Conservation (phyloP, 2,797 vertebrate genomes). For the Sebastes nivosus region DNA sequence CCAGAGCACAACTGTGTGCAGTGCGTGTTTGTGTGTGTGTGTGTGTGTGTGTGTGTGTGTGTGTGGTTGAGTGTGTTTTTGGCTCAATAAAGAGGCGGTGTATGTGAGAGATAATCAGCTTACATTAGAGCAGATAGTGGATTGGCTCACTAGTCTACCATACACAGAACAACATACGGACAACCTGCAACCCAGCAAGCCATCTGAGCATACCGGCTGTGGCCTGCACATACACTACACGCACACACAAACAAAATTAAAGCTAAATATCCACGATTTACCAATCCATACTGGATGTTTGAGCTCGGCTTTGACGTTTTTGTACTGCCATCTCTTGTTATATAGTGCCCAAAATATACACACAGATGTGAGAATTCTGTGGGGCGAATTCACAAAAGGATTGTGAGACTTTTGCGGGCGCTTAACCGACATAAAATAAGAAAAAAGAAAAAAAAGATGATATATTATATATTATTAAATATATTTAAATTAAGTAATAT, state of each 20-base stretch:
- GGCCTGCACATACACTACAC: not conserved
- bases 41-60: constrained; percentile 22
- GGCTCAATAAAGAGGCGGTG: constrained; percentile 27
- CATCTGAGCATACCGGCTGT: constrained; percentile 26
- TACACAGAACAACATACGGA: constrained; percentile 50
- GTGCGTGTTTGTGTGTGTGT: constrained; percentile 21
- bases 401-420: not conserved
- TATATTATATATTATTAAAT: too few species aligned
- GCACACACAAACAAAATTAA: not conserved
- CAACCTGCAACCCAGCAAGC: constrained; percentile 25
- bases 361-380: not conserved
- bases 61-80: constrained; percentile 33
- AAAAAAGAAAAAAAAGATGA: not conserved
- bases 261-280: not conserved
- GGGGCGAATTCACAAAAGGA: too few species aligned
- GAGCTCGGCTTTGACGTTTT: not conserved
- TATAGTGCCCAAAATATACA: not conserved
- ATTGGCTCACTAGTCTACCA: constrained; percentile 49
- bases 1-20: constrained; percentile 14
- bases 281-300: not conserved
- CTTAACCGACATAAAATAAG: not conserved
- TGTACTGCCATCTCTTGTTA: not conserved
- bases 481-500: not conserved
- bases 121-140: constrained; percentile 58
- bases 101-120: constrained; percentile 68